Evolutionary conservation across 1,140 invertebrate genomes (phyloP), one percentile per base, ranked within the genome.

Genomic region (Drosophila nikananu): DNA sequence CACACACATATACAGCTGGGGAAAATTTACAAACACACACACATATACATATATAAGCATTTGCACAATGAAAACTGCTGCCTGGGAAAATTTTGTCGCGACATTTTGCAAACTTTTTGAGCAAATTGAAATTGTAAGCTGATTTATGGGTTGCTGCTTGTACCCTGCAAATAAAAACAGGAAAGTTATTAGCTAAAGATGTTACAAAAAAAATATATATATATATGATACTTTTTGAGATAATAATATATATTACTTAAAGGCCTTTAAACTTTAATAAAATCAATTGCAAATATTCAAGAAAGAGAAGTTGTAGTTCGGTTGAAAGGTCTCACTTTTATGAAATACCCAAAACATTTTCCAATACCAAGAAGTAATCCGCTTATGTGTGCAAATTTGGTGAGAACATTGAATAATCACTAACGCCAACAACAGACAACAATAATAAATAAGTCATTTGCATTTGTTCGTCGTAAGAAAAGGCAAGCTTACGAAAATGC

Each of bases 401-500:
- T 59, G 49, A 27, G 66, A 71, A 72, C 70, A 72, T 73, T 60
- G 70, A 73, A 61, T 73, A 73, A 61, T 42, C 70, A 73, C 15
- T 41, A 30, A 70, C 41, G 30, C 52, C 54, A 55, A 42, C 67
- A 73, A 35, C 65, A 58, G 44, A 21, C 70, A 72, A 73, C 54
- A 73, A 73, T 72, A 72, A 73, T 25, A 73, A 73, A 72, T 41
- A 73, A 61, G 70, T 42, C 37, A 73, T 73, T 73, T 73, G 70
- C 70, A 73, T 73, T 60, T 60, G 35, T 42, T 32, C 2, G 42
- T 15, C 6, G 19, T 8, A 60, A 41, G 44, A 41, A 60, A 49
- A 21, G 44, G 15, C 7, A 8, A 17, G 54, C 57, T 60, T 39
- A 39, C 23, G 30, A 58, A 68, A 55, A 60, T 19, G 7, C 6